A percentile compares a stretch with the other conserved stretches of the same genome.
Evolutionary conservation across 2,888 invertebrate genomes (phyloP).

Genomic region (Cynaeus angustus): DNA sequence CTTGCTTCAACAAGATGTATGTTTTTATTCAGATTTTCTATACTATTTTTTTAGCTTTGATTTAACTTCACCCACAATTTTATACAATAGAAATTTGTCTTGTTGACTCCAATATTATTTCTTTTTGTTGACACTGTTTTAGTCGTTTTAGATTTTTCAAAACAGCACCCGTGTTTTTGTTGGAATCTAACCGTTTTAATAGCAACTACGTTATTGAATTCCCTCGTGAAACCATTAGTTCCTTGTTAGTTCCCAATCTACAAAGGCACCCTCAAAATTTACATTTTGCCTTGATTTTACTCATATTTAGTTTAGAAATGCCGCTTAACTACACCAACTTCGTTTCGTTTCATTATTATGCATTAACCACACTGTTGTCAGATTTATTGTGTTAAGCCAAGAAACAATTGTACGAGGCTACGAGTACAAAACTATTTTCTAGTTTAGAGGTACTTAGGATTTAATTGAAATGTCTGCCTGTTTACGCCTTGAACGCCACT

Average conservation of each 20-base stretch:
- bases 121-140: too few species aligned
- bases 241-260: background rate
- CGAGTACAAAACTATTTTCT: slow-evolving; percentile 27
- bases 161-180: too few species aligned
- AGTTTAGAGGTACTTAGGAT: slow-evolving; percentile 14
- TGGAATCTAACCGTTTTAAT: too few species aligned
- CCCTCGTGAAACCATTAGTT: too few species aligned
- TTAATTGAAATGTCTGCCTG: slow-evolving; percentile 40
- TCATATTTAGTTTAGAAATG: slow-evolving; percentile 5
- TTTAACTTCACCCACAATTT: too few species aligned
- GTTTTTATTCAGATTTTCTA: too few species aligned
- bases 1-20: too few species aligned
- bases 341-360: slow-evolving; percentile 19
- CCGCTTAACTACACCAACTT: slow-evolving; percentile 1
- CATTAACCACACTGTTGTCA: slow-evolving; percentile 21
- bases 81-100: too few species aligned
- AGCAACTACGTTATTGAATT: too few species aligned
- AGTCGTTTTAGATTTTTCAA: too few species aligned
- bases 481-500: slow-evolving; percentile 24
- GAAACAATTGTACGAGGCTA: slow-evolving; percentile 21
- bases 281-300: slow-evolving; percentile 5
- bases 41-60: too few species aligned
- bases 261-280: slow-evolving; percentile 10
- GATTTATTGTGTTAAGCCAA: slow-evolving; percentile 20
- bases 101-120: too few species aligned